Conservation (phyloP, 2,797 vertebrate genomes). For the Diceros bicornis region DNA sequence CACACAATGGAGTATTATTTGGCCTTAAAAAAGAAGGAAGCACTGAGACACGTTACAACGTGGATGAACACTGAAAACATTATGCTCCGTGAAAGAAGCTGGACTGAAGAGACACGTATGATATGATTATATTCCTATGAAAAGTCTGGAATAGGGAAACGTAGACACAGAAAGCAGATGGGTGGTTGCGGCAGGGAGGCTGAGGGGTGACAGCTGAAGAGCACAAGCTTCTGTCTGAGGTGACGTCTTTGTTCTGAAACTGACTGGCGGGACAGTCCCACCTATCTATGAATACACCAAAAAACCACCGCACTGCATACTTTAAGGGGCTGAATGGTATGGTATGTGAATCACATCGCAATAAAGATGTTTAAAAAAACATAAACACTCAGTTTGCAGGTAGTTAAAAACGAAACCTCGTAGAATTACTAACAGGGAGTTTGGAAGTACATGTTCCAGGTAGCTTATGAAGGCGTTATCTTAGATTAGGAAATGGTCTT, state of each 20-base stretch:
- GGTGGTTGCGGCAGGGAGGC: fast-evolving
- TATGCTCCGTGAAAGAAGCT: fast-evolving
- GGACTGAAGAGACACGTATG: fast-evolving
- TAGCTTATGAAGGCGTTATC: fast-evolving
- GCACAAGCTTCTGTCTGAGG: neutral
- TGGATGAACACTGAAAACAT: neutral
- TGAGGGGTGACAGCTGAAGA: neutral
- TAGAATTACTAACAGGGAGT: fast-evolving
- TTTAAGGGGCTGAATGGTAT: fast-evolving
- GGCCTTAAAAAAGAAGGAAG: neutral
- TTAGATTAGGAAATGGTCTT: neutral
- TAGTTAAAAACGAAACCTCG: fast-evolving
- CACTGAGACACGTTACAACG: fast-evolving
- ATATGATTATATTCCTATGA: neutral
- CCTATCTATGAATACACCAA: fast-evolving
- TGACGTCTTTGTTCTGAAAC: fast-evolving
- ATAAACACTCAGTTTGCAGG: neutral
- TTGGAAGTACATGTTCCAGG: fast-evolving
- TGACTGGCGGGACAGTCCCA: fast-evolving
- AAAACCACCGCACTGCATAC: fast-evolving
- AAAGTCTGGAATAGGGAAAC: fast-evolving
- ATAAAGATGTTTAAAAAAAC: neutral
- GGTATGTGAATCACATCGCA: neutral
- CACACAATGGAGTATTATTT: neutral
- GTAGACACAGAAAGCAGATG: neutral